These are phyloP conservation scores for Mormyrus lacerda DNA, from an alignment of 2,113 vertebrate species.

Conservation along the genomic window DNA sequence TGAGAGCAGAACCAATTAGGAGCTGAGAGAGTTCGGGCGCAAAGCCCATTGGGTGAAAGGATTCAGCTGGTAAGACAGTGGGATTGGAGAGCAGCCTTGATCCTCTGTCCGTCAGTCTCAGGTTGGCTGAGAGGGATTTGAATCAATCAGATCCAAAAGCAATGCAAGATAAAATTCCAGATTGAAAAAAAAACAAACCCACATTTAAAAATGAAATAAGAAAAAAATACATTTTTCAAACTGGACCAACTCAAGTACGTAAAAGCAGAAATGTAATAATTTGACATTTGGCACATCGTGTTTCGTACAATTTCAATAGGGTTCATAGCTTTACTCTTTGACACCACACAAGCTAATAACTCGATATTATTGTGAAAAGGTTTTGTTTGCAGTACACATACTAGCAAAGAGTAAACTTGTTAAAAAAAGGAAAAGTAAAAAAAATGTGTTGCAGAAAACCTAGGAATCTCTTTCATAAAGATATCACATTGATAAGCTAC, in stretches of 20 bases:
- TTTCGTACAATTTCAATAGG: conserved; percentile 68
- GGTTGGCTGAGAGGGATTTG: conserved; percentile 37
- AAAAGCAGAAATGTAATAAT: conserved; percentile 42
- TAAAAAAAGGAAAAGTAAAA: not conserved
- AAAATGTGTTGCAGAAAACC: conserved; percentile 48
- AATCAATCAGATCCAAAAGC: conserved; percentile 43
- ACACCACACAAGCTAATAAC: conserved; percentile 56
- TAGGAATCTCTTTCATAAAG: conserved; percentile 20
- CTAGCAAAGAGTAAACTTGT: conserved; percentile 13
- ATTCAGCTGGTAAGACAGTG: conserved; percentile 70
- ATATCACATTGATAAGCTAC: conserved; percentile 6
- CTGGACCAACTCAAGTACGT: conserved; percentile 40
- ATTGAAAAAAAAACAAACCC: conserved; percentile 48
- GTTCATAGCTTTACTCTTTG: conserved; percentile 74
- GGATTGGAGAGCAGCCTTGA: conserved; percentile 68
- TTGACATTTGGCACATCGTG: conserved; percentile 31
- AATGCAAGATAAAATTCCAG: conserved; percentile 54
- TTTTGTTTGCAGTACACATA: conserved; percentile 54
- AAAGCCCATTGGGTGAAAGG: conserved; percentile 48
- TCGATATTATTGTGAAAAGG: conserved; percentile 41
- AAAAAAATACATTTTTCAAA: conserved; percentile 46
- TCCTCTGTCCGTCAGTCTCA: conserved; percentile 56
- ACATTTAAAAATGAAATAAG: conserved; percentile 15
- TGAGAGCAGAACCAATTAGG: conserved; percentile 38
- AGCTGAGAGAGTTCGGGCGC: conserved; percentile 46